Percentiles rank a stretch among this genome's conserved stretches.
phyloP scores from a whole-genome alignment of 2,888 invertebrate genomes.

The Pocota personata region DNA sequence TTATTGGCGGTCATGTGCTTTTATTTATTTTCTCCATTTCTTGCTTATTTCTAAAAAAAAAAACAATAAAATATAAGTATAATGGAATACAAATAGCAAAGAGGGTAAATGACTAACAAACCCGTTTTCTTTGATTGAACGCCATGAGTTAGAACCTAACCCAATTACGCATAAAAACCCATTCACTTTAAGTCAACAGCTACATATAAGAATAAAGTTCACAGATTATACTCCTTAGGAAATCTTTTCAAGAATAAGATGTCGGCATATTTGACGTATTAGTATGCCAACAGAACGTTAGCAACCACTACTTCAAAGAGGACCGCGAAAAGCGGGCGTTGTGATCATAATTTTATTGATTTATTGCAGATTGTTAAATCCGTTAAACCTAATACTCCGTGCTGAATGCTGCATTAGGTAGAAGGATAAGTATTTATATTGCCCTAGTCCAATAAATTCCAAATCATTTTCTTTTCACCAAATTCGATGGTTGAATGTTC shows the following conservation, averaged over 20 bases:
- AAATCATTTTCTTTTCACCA: slow-evolving; percentile 45
- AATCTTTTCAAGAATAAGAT: slow-evolving; percentile 57
- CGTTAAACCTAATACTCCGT: slow-evolving; percentile 45
- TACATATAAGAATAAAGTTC: neutral
- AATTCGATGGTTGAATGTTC: slow-evolving; percentile 23
- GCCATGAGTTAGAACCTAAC: slow-evolving; percentile 23
- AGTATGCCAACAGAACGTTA: slow-evolving; percentile 49
- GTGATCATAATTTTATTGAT: slow-evolving; percentile 78
- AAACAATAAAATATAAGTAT: slow-evolving; percentile 38
- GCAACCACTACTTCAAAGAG: slow-evolving; percentile 50
- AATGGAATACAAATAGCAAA: slow-evolving; percentile 1
- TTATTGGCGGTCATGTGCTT: slow-evolving; percentile 50
- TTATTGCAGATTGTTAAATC: slow-evolving; percentile 73
- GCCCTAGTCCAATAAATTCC: slow-evolving; percentile 67
- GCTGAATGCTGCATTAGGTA: slow-evolving; percentile 29
- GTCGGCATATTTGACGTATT: slow-evolving; percentile 64
- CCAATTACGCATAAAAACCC: slow-evolving; percentile 44
- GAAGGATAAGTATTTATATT: slow-evolving; percentile 69
- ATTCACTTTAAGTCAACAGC: slow-evolving; percentile 52
- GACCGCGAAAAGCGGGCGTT: slow-evolving; percentile 71
- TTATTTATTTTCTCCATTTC: slow-evolving; percentile 42
- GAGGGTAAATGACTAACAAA: slow-evolving; percentile 40
- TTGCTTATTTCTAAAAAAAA: neutral
- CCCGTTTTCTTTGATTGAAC: slow-evolving; percentile 29
- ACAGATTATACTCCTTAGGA: slow-evolving; percentile 28